Base-by-base conservation (phyloP, 2,888 invertebrate species). In the Catocala sponsa region DNA sequence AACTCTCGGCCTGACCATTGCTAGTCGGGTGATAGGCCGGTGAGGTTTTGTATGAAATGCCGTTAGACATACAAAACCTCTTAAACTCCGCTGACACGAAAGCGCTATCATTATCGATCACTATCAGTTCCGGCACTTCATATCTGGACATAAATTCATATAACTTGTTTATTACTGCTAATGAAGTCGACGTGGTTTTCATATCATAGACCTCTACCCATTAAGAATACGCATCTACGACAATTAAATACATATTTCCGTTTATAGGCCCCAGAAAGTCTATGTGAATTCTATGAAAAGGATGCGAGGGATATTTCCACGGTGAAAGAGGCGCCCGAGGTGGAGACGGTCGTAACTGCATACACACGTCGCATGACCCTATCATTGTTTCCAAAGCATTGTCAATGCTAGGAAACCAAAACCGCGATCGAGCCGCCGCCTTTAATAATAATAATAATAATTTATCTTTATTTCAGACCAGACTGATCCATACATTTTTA, bases 351-450 rank as follows among this genome's bases (percentile, higher is more conserved):
- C 59, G 59, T 9, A 55, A 2, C 15, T 51, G 50, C 35, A 12
- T 4, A n/a, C 58, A 58, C 1, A 59, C 41, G 0, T 50, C 50
- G 12, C 58, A 63, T 6, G 38, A 49, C 4, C 9, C 0, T 2
- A 59, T 55, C 41, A 63, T 44, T 10, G 0, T 7, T 32, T 63
- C 63, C 0, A 63, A 5, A 0, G 57, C 54, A 6, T 42, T 12
- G 5, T 63, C 58, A 2, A 63, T 38, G 0, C 57, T 57, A 6
- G 63, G 50, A n/a, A n/a, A n/a, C n/a, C n/a, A n/a, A n/a, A n/a
- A n/a, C n/a, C n/a, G n/a, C n/a, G n/a, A n/a, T n/a, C n/a, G n/a
- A n/a, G n/a, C n/a, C n/a, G n/a, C n/a, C n/a, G n/a, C n/a, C n/a
- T n/a, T n/a, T n/a, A n/a, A n/a, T n/a, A n/a, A n/a, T n/a, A n/a